Evolutionary conservation across 2,797 vertebrate species (phyloP).

Genomic region (Tenualosa thibaudeaui): DNA sequence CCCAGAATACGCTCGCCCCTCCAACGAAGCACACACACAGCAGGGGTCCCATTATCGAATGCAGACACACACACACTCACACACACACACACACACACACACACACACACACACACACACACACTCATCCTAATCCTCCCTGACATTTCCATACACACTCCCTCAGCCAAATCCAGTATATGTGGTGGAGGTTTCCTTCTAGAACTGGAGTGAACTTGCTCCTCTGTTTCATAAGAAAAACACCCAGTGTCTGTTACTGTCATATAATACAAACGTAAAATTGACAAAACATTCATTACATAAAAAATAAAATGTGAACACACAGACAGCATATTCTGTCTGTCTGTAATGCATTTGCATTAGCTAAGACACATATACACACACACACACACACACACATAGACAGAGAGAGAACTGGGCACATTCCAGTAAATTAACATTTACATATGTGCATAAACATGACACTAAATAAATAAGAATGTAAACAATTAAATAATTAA

Average conservation of each 20-base stretch:
- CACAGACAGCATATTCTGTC: no score
- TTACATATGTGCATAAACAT: neutral
- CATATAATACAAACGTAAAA: neutral
- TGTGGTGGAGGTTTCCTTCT: neutral
- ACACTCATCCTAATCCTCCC: constrained; percentile 31
- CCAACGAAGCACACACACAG: constrained; percentile 40
- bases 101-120: constrained; percentile 35
- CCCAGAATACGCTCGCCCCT: constrained; percentile 19
- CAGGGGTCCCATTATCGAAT: constrained; percentile 54
- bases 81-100: constrained; percentile 41
- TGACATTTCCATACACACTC: constrained; percentile 17
- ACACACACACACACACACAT: neutral
- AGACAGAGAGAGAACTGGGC: neutral
- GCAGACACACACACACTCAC: constrained; percentile 40
- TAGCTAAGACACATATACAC: neutral
- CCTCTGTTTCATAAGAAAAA: neutral
- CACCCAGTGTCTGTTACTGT: neutral
- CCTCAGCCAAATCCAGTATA: constrained; percentile 2
- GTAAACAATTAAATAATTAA: neutral
- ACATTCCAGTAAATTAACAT: neutral
- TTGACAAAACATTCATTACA: neutral
- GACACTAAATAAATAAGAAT: neutral
- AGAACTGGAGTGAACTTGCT: neutral
- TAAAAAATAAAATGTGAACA: neutral
- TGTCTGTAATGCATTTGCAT: neutral